Conservation (phyloP, 2,888 invertebrate genomes). For the Drosophila nigricruria region DNA sequence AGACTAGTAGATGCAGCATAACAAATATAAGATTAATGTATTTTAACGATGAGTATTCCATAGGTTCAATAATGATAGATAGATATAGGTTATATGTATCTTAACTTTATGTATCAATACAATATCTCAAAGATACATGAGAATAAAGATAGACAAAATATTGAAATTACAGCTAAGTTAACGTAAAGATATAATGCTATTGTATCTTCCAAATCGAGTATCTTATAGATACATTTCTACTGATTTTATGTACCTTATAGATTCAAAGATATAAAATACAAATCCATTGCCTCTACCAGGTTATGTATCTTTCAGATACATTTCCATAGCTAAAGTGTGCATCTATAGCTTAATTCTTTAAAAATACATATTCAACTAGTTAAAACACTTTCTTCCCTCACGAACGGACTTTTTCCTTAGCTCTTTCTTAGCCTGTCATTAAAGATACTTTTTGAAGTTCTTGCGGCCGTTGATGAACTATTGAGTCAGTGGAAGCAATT, state of each 20-base stretch:
- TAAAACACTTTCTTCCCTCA: no score
- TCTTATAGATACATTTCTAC: background rate
- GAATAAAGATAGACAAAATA: no score
- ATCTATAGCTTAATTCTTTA: no score
- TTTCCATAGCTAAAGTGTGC: background rate
- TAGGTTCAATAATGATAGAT: background rate
- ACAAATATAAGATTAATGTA: background rate
- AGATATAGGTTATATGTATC: background rate
- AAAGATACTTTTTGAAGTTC: background rate
- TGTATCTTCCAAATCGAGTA: no score
- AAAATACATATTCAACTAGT: background rate
- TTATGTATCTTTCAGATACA: conserved; percentile 2
- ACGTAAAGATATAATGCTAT: no score
- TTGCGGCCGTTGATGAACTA: conserved; percentile 16
- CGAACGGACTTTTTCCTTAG: no score
- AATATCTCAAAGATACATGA: no score
- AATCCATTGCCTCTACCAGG: background rate
- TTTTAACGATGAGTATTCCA: background rate
- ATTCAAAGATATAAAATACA: no score
- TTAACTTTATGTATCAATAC: no score
- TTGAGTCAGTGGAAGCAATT: conserved; percentile 50
- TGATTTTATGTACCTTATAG: no score
- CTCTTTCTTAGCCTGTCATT: background rate
- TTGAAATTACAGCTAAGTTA: no score
- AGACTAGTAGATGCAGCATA: background rate